Percentiles rank a stretch among this genome's conserved stretches.
phyloP scores from a whole-genome alignment of 1,140 invertebrate genomes.

The Diorhabda sublineata region DNA sequence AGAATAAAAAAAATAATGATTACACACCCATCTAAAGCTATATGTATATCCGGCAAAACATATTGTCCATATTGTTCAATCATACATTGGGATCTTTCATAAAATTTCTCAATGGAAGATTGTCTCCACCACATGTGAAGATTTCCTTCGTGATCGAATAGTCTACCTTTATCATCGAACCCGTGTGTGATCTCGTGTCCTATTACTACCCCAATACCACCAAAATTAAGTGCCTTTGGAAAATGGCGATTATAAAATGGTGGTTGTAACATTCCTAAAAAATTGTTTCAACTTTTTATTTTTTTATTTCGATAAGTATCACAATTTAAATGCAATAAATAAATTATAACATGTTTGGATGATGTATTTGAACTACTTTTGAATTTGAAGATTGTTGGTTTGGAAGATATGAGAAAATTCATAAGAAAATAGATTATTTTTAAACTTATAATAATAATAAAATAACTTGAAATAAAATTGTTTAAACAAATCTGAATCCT shows the following conservation, averaged over 20 bases:
- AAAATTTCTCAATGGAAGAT: conserved; percentile 57
- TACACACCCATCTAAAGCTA: conserved; percentile 57
- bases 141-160: conserved; percentile 67
- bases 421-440: too few species aligned
- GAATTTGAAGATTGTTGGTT: too few species aligned
- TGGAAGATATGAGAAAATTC: too few species aligned
- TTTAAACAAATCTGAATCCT: too few species aligned
- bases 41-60: conserved; percentile 56
- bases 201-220: conserved; percentile 67
- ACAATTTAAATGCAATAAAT: too few species aligned
- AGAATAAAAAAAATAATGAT: background rate
- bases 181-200: conserved; percentile 69
- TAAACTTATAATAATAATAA: too few species aligned
- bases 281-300: background rate
- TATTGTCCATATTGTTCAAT: conserved; percentile 72
- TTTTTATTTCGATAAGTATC: too few species aligned
- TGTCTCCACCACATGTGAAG: conserved; percentile 77
- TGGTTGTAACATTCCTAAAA: conserved; percentile 77
- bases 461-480: too few species aligned
- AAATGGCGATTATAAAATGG: conserved; percentile 84
- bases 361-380: too few species aligned
- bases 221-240: conserved; percentile 75
- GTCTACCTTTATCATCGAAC: conserved; percentile 60
- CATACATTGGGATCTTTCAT: conserved; percentile 73
- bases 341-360: too few species aligned